A percentile compares a stretch with the other conserved stretches of the same genome.
Conservation (phyloP, 1,140 invertebrate genomes). For the Trinorchestia longiramus region DNA sequence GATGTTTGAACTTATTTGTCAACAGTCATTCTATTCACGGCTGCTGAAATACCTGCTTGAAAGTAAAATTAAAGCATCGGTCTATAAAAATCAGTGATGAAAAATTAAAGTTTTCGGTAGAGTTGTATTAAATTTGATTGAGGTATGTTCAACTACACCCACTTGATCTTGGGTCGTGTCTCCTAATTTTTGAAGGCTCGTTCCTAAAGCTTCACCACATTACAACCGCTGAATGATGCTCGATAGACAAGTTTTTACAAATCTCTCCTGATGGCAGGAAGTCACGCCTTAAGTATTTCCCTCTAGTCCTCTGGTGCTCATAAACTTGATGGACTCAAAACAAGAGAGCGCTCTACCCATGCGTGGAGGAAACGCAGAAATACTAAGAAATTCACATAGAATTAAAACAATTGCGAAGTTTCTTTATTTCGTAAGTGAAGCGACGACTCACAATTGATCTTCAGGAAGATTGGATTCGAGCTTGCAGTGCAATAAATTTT, state of each 20-base stretch:
- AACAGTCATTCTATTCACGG: too few relatives aligned
- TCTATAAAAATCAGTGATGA: neutral
- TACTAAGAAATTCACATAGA: neutral
- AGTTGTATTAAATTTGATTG: neutral
- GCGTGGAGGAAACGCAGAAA: neutral
- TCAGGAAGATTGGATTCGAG: neutral
- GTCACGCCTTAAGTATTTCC: too few relatives aligned
- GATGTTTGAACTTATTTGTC: too few relatives aligned
- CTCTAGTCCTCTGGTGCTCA: neutral
- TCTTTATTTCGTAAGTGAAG: neutral
- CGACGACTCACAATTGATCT: neutral
- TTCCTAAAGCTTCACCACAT: too few relatives aligned
- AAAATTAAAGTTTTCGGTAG: neutral
- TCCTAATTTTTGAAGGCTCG: too few relatives aligned
- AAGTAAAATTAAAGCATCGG: neutral
- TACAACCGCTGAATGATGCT: neutral
- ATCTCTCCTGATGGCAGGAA: neutral
- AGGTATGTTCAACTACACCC: neutral
- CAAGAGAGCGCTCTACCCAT: neutral
- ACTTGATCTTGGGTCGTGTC: neutral
- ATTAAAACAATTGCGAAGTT: neutral
- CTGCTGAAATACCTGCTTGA: too few relatives aligned
- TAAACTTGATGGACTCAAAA: neutral
- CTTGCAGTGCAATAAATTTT: neutral
- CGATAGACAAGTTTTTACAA: neutral